These are phyloP conservation scores for Leucoraja ocellata DNA, from an alignment of 2,797 vertebrate species.

Conservation along the genomic window DNA sequence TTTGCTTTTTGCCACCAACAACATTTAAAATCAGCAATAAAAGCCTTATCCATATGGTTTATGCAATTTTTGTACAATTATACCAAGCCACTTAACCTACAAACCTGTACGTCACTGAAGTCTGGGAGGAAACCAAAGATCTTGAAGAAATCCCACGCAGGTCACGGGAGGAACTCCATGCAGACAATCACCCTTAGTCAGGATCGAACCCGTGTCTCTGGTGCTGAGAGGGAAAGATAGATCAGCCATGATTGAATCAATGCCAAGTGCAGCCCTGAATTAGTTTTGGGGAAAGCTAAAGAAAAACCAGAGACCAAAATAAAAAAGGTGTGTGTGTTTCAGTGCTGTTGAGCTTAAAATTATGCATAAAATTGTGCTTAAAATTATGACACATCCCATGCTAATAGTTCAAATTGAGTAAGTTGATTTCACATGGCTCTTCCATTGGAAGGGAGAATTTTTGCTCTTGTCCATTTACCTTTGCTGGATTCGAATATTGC, in stretches of 20 bases:
- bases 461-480: background rate
- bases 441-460: background rate
- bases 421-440: background rate
- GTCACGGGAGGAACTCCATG: too few relatives aligned
- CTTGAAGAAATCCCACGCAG: too few relatives aligned
- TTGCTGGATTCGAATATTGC: background rate
- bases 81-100: too few relatives aligned
- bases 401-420: background rate
- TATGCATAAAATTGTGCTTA: background rate
- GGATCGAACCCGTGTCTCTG: too few relatives aligned
- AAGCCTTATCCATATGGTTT: too few relatives aligned
- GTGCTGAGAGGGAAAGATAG: too few relatives aligned
- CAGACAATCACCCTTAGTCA: too few relatives aligned
- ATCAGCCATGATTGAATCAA: too few relatives aligned
- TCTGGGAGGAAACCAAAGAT: too few relatives aligned
- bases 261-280: too few relatives aligned
- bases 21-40: background rate
- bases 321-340: background rate
- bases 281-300: background rate
- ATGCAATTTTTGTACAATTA: background rate
- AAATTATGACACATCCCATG: background rate
- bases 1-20: background rate
- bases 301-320: background rate
- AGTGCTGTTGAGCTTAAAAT: background rate
- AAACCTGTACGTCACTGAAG: too few relatives aligned